Conservation (phyloP, 2,113 vertebrate species). For the Hyaena hyaena region DNA sequence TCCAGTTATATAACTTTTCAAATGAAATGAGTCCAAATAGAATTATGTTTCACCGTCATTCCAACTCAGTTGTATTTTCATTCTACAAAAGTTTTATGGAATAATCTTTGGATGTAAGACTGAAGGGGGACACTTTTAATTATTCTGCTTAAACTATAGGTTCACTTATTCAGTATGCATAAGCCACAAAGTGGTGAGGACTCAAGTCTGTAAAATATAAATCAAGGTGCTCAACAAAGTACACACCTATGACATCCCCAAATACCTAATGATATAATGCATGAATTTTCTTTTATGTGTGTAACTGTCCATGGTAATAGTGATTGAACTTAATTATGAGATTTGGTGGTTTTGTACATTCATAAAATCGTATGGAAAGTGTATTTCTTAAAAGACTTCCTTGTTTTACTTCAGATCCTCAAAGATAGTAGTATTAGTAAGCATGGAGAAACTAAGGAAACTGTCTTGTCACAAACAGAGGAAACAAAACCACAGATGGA, state of each 20-base stretch:
- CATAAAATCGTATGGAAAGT: conserved; percentile 47
- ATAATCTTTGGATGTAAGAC: not conserved
- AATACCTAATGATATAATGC: not conserved
- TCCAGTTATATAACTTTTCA: conserved; percentile 14
- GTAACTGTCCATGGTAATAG: not conserved
- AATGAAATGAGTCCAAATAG: conserved; percentile 23
- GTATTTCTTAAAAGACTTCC: conserved; percentile 40
- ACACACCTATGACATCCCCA: not conserved
- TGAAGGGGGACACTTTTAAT: not conserved
- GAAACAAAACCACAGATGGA: not conserved
- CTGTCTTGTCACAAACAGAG: not conserved
- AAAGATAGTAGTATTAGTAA: not conserved
- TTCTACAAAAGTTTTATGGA: conserved; percentile 24
- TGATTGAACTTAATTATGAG: conserved; percentile 27
- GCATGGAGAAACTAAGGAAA: not conserved
- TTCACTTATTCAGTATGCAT: not conserved
- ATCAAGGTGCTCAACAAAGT: not conserved
- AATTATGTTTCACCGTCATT: conserved; percentile 33
- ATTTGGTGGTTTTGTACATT: not conserved
- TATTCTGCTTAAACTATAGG: not conserved
- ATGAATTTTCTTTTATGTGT: not conserved
- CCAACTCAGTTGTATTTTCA: conserved; percentile 34
- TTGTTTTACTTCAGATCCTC: conserved; percentile 66
- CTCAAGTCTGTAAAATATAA: not conserved
- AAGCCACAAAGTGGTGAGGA: not conserved